Evolutionary conservation across 2,888 invertebrate species (phyloP).

Genomic region (Physocephala rufipes): DNA sequence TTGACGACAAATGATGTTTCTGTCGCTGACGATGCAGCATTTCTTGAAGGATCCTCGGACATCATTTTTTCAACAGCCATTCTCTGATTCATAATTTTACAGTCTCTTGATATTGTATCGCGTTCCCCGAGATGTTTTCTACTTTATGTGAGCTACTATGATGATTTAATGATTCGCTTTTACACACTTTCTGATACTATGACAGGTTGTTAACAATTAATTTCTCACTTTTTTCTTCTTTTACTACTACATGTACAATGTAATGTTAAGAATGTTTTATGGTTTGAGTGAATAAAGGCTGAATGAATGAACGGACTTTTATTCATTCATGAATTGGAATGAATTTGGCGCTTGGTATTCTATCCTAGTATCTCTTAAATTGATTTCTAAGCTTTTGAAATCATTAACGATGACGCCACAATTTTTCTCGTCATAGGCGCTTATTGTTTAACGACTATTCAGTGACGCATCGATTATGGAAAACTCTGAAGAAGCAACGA

Average conservation of each 20-base stretch:
- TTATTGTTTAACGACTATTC: no score
- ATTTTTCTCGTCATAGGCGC: no score
- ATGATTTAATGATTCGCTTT: constrained; percentile 13
- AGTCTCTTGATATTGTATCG: not conserved
- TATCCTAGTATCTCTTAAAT: no score
- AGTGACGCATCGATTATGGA: not conserved
- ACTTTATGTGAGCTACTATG: not conserved
- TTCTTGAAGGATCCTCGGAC: no score
- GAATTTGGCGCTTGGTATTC: no score
- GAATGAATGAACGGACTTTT: no score
- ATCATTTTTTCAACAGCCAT: no score
- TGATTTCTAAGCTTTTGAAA: no score
- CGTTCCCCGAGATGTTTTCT: not conserved
- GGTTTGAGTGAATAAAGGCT: no score
- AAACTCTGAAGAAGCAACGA: not conserved
- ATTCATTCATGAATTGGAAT: no score
- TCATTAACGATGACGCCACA: no score
- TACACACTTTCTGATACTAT: constrained; percentile 3
- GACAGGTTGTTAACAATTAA: not conserved
- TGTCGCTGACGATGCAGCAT: not conserved
- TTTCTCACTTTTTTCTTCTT: not conserved
- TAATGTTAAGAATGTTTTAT: not conserved
- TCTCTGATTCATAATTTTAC: no score
- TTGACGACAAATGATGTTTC: not conserved
- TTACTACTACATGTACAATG: not conserved